Base-by-base conservation (phyloP, 35 echinoderm and acorn worm genomes). In the Holothuria glaberrima region DNA sequence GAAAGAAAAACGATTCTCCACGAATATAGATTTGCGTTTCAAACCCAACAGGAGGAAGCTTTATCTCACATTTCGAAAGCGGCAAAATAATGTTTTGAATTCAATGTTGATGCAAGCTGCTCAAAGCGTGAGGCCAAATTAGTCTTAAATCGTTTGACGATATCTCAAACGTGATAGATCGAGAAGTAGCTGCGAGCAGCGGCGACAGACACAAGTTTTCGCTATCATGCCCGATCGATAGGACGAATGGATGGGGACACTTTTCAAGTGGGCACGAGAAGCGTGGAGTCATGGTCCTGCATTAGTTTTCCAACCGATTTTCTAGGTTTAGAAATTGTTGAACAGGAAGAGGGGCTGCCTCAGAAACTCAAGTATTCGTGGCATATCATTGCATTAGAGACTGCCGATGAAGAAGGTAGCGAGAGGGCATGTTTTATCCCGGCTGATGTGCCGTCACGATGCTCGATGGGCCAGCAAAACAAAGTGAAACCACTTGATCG, bases 1-100 rank as follows among this genome's bases (percentile, higher is more conserved):
- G 79, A 58, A 82, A 82, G 79, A 82, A 82, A 82, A 82, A 58
- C 79, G 79, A 82, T 82, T 82, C 79, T 82, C 79, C 19, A 27
- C 30, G 79, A 57, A 82, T 82, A 82, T 82, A 82, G 79, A 82
- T 82, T 82, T 82, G 79, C 71, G 79, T 82, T 82, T 82, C 58
- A n/a, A 61, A 82, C 48, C 79, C 58, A 82, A 57, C 58, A 57
- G 48, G 79, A 82, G 79, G 79, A 82, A 82, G 58, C 54, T 82
- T 82, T 58, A 28, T 41, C 79, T 61, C 79, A 58, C 58, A 82
- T 82, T 58, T 52, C 79, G 79, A 82, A 57, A 52, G 38, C 17
- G 24, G 35, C 20, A 82, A 57, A 82, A 82, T 82, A 82, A 82
- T 82, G 79, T 82, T 82, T 82, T 82, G 79, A 82, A 82, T 82